Conservation (phyloP, 2,888 invertebrate species). For the Ditylenchus weischeri region DNA sequence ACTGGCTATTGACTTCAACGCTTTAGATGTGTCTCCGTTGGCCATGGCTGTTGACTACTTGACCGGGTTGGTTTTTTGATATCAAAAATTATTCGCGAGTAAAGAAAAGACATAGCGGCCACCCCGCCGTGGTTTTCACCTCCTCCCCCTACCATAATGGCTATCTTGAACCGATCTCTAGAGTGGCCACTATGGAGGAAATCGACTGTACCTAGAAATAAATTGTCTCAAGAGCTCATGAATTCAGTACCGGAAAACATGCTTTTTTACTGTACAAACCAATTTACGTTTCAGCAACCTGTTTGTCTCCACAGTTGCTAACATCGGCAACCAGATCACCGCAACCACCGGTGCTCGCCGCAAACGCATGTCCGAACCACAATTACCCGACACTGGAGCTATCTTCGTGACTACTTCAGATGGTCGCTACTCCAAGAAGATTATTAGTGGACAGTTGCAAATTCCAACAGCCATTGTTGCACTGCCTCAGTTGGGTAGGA, state of each 20-base stretch:
- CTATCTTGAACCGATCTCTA: too few relatives aligned
- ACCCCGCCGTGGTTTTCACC: too few relatives aligned
- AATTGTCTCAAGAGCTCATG: too few relatives aligned
- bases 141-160: too few relatives aligned
- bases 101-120: neutral
- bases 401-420: conserved; percentile 85
- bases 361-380: conserved; percentile 52
- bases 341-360: conserved; percentile 23
- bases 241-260: too few relatives aligned
- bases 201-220: too few relatives aligned
- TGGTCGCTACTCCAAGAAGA: conserved; percentile 67
- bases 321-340: conserved; percentile 26
- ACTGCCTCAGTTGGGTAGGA: conserved; percentile 64
- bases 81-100: neutral
- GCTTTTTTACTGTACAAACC: neutral
- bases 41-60: conserved; percentile 90
- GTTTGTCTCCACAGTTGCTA: conserved; percentile 45
- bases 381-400: conserved; percentile 60
- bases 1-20: conserved; percentile 52
- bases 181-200: too few relatives aligned
- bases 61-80: conserved; percentile 64
- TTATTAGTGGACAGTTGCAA: conserved; percentile 72
- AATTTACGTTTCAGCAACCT: conserved; percentile 41
- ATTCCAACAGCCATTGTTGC: conserved; percentile 75
- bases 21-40: conserved; percentile 67